Base-by-base conservation (phyloP, 2,113 vertebrate species). In the Odobenus rosmarus region DNA sequence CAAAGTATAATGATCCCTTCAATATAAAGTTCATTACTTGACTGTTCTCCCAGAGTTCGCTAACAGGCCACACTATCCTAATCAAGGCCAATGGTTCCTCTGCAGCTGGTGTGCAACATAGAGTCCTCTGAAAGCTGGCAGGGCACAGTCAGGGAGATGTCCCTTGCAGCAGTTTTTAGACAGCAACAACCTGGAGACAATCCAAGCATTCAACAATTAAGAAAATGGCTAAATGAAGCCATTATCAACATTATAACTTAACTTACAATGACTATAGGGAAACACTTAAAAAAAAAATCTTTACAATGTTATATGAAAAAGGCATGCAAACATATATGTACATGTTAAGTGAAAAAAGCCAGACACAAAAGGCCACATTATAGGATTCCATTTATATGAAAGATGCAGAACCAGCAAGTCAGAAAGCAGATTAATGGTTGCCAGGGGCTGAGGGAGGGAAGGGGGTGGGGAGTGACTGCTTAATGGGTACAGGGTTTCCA, bases 1-100 rank as follows among this genome's bases (percentile, higher is more conserved):
- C 83, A 97, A 97, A 98, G 93, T 97, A 97, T 97, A 98, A 98
- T 95, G 95, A 93, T 91, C 57, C 53, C 53, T 72, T 97, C 89
- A 95, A 83, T 49, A 59, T 69, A 80, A 94, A 93, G 92, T 57
- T 92, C 87, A 81, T 81, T 90, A 62, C 51, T 82, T 13, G 7
- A 82, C 88, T 85, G 1, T 95, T 72, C 24, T 61, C 81, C 79
- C 85, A 92, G 67, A 92, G n/a, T 2, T 88, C 64, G 57, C 6
- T 81, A 96, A 92, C 7, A 80, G 71, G 72, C 33, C 46, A 49
- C 24, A 49, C 7, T 82, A 86, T 59, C 51, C 42, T 74, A 88
- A 36, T 53, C 55, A 77, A 53, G 16, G 24, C 84, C 88, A 83
- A 81, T 83, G 36, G 88, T 55, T 81, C 74, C 95, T 92, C 69